phyloP scores from a whole-genome alignment of 1,140 invertebrate species.

The Cyrtorhinus lividipennis region DNA sequence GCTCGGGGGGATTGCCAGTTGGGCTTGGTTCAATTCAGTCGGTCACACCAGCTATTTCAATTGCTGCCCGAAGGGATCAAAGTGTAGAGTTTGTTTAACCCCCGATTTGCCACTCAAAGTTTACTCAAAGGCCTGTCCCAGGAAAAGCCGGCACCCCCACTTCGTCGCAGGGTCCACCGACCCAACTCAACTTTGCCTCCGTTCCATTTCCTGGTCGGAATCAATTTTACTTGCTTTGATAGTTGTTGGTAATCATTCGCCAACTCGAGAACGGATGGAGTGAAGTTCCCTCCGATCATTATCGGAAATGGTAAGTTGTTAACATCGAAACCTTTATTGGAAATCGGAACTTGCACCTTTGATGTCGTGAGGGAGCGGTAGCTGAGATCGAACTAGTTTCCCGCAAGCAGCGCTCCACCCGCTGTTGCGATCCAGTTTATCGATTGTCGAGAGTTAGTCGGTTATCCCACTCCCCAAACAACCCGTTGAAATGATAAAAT shows the following conservation, averaged over 20 bases:
- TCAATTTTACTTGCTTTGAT: background rate
- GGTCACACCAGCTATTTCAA: slow-evolving; percentile 7
- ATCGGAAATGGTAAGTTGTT: background rate
- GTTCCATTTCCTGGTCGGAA: background rate
- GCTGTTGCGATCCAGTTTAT: no score
- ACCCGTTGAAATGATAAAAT: no score
- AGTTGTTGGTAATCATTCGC: background rate
- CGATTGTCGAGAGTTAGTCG: no score
- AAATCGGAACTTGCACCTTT: background rate
- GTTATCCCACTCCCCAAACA: no score
- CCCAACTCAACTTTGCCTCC: background rate
- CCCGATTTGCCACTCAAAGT: slow-evolving; percentile 9
- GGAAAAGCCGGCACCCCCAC: background rate
- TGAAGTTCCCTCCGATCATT: background rate
- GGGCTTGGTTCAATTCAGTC: background rate
- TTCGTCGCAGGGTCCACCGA: background rate
- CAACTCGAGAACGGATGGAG: background rate
- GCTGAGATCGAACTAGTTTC: no score
- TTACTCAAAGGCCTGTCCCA: slow-evolving; percentile 1
- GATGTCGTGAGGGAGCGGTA: no score
- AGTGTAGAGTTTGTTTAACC: slow-evolving; percentile 7
- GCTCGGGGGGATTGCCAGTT: background rate
- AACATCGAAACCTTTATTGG: background rate
- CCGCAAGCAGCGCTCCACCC: no score
- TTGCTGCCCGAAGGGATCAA: slow-evolving; percentile 5